A percentile compares a stretch with the other conserved stretches of the same genome.
These are phyloP conservation scores for Xenotilapia flavipinnis DNA, from an alignment of 2,113 vertebrate species.

Conservation along the genomic window DNA sequence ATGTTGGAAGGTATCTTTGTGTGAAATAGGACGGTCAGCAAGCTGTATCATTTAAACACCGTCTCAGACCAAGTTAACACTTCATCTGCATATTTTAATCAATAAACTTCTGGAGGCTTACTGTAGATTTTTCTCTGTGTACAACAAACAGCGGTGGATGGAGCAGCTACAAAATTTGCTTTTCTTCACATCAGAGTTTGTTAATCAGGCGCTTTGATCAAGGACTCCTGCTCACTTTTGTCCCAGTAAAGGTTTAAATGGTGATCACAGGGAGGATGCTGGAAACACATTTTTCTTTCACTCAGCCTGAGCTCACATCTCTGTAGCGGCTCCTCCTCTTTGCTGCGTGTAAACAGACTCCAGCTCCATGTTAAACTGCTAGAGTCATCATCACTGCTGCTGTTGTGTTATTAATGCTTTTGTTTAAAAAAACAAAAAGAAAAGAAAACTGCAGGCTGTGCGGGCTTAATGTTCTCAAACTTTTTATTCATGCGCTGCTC, in stretches of 20 bases:
- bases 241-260: neutral
- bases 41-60: fast-evolving
- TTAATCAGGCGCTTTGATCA: neutral
- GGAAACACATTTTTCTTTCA: neutral
- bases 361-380: neutral
- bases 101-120: neutral
- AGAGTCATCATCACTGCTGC: neutral
- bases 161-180: neutral
- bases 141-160: neutral
- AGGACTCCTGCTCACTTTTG: neutral
- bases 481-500: neutral
- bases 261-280: neutral
- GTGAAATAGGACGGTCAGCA: neutral
- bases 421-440: neutral
- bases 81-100: neutral
- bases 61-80: neutral
- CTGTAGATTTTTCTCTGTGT: neutral
- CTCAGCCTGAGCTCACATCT: neutral
- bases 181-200: neutral
- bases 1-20: neutral
- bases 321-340: neutral
- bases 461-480: neutral
- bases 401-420: neutral
- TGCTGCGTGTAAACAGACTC: neutral
- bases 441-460: neutral